Base-by-base conservation (phyloP, 2,797 vertebrate species). In the Myripristis jacobus region DNA sequence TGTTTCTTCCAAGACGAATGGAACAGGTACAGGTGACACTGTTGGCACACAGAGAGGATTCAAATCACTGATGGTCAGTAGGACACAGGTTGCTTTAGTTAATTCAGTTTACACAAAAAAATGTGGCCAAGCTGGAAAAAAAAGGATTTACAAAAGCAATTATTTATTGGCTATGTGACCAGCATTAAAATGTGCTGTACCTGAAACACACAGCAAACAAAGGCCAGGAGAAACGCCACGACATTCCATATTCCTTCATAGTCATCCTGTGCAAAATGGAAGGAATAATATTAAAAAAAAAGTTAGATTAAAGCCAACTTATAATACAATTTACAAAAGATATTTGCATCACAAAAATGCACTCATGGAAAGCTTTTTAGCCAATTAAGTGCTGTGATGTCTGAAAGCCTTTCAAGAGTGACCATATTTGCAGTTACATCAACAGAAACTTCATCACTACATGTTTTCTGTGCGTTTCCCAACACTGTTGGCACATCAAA, bases 1-100 rank as follows among this genome's bases (percentile, higher is more conserved):
- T 74, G 24, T 54, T 92, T 96, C 92, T 96, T 96, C n/a, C 85
- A 79, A 0, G 95, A 94, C 11, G 94, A 94, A 83, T 96, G 95
- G 93, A 97, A 97, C 83, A 99, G 93, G 91, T 98, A 99, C 78
- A 99, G 81, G 72, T 98, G 95, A 89, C 97, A 98, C 98, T 99
- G 88, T 24, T 43, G 58, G 51, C 16, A 80, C 21, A 69, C 8
- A 56, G 5, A 46, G 15, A 27, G 22, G 22, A 18, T 7, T 68
- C 6, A 29, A 29, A 38, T 4, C 4, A 10, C 27, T 16, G 43
- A 31, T 24, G 2, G 13, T 66, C 10, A 71, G 13, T 41, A 27
- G 16, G 2, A 13, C 18, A 11, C 2, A n/a, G 41, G 13, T 7
- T 3, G 1, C 18, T 53, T 36, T 15, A 38, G 36, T 41, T 41